Evolutionary conservation across 2,888 invertebrate genomes (phyloP).

Genomic region (Monoplex corrugatus): DNA sequence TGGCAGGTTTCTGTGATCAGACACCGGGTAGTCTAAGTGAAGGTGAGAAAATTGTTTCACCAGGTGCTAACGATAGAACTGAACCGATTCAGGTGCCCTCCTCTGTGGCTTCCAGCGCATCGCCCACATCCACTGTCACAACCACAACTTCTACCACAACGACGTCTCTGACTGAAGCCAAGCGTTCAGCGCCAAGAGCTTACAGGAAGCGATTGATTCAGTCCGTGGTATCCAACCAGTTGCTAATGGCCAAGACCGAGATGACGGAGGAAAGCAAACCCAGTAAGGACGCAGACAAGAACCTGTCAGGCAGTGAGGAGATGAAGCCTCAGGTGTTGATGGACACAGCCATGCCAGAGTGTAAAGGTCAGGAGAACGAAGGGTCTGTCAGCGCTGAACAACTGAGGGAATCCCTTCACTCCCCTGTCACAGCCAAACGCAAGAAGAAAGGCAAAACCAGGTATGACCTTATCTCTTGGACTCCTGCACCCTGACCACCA

Average conservation of each 20-base stretch:
- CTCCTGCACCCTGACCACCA: no score
- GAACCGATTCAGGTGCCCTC: not conserved
- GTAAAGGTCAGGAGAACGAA: not conserved
- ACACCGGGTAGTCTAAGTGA: not conserved
- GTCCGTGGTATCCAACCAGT: constrained; percentile 59
- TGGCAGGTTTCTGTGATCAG: not conserved
- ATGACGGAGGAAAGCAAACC: not conserved
- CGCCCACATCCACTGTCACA: not conserved
- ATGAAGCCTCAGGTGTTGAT: not conserved
- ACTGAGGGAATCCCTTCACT: not conserved
- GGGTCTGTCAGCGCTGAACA: not conserved
- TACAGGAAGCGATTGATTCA: constrained; percentile 58
- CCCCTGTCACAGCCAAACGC: constrained; percentile 36
- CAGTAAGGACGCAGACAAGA: not conserved
- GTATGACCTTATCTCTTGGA: no score
- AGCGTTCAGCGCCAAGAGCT: constrained; percentile 52
- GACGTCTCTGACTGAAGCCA: constrained; percentile 32
- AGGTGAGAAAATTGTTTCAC: not conserved
- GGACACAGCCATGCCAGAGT: not conserved
- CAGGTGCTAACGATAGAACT: not conserved
- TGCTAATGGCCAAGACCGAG: constrained; percentile 51
- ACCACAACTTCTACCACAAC: not conserved
- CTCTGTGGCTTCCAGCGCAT: not conserved
- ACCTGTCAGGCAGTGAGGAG: not conserved
- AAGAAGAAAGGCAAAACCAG: constrained; percentile 49